Evolutionary conservation across 2,797 vertebrate species (phyloP).

Genomic region (Catostomus latipinnis): DNA sequence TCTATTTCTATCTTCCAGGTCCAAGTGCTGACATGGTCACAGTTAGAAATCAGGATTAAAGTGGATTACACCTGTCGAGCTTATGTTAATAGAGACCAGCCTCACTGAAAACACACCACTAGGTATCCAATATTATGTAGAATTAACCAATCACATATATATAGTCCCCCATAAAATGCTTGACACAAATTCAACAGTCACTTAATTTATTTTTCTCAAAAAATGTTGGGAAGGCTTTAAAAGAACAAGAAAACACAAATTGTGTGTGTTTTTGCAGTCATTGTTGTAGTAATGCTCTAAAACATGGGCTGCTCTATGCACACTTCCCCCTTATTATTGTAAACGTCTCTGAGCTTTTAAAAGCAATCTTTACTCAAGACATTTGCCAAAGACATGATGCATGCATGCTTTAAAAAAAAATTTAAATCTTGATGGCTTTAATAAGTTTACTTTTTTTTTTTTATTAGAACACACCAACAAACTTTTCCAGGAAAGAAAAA

Average conservation of each 20-base stretch:
- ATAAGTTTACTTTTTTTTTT: slow-evolving; percentile 7
- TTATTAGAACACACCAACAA: slow-evolving; percentile 48
- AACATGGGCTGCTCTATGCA: neutral
- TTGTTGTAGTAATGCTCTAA: neutral
- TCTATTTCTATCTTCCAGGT: slow-evolving; percentile 10
- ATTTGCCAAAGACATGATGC: neutral
- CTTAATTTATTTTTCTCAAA: slow-evolving; percentile 33
- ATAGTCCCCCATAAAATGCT: neutral
- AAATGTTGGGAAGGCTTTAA: slow-evolving; percentile 22
- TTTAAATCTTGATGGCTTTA: slow-evolving; percentile 16
- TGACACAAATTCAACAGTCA: neutral
- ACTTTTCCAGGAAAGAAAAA: slow-evolving; percentile 21
- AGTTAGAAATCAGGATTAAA: slow-evolving; percentile 51
- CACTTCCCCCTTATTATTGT: too few relatives aligned
- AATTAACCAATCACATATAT: neutral
- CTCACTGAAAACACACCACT: neutral
- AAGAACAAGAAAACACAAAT: slow-evolving; percentile 34
- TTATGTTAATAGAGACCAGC: slow-evolving; percentile 44
- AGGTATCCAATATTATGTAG: neutral
- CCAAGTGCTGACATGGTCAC: neutral
- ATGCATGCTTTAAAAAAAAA: slow-evolving; percentile 29
- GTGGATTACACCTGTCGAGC: slow-evolving; percentile 54
- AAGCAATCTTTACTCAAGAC: neutral
- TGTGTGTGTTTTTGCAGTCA: slow-evolving; percentile 4
- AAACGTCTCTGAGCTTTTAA: neutral